Conservation (phyloP, 2,797 vertebrate genomes). For the Kryptopterus vitreolus region DNA sequence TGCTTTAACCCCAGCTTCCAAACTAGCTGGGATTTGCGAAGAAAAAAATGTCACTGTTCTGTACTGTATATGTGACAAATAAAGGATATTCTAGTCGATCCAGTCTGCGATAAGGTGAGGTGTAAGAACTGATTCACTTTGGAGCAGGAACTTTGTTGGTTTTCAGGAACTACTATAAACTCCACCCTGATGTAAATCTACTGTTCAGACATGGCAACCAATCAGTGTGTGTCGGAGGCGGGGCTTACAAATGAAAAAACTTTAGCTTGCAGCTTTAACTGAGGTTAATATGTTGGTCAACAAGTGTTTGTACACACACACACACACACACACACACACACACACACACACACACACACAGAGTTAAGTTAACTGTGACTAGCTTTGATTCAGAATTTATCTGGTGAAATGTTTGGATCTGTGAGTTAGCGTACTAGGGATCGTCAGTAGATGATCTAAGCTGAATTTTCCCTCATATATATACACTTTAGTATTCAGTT, state of each 20-base stretch:
- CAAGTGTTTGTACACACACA: background rate
- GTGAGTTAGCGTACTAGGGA: background rate
- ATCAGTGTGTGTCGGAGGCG: background rate
- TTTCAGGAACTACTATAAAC: background rate
- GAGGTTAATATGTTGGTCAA: background rate
- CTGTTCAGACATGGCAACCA: background rate
- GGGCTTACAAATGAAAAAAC: background rate
- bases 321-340: background rate
- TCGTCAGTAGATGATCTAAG: background rate
- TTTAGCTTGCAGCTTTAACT: background rate
- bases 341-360: background rate
- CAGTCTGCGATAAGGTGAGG: too few species aligned
- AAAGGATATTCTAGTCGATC: too few species aligned
- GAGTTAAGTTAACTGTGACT: background rate
- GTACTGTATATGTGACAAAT: too few species aligned
- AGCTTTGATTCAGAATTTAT: too few species aligned
- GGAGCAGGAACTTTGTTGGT: background rate
- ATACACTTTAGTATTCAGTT: background rate
- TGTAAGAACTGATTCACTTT: too few species aligned
- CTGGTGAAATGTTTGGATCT: too few species aligned
- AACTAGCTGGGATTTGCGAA: too few species aligned
- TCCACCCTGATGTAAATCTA: background rate
- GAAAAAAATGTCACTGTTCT: too few species aligned
- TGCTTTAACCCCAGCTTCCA: too few species aligned
- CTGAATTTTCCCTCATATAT: background rate